Evolutionary conservation across 2,113 vertebrate species (phyloP).

Genomic region (Gyps fulvus): DNA sequence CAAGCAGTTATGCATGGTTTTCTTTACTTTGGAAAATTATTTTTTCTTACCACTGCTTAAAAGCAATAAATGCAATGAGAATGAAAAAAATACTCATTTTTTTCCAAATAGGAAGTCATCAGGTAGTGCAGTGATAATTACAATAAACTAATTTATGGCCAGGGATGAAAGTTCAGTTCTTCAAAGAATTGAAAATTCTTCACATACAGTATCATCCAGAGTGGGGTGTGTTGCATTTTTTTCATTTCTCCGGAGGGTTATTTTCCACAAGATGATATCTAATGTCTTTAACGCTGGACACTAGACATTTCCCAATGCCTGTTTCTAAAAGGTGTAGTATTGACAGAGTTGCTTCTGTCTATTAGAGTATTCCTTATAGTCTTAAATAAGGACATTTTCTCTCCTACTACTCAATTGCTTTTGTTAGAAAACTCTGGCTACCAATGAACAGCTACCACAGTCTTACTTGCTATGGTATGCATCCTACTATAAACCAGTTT

Average conservation of each 20-base stretch:
- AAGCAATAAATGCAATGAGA: background rate
- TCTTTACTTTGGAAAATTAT: slow-evolving; percentile 4
- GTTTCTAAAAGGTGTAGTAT: slow-evolving; percentile 46
- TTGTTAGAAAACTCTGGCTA: slow-evolving; percentile 59
- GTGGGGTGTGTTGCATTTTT: background rate
- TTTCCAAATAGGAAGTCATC: background rate
- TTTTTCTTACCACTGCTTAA: background rate
- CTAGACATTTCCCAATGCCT: background rate
- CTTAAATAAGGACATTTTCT: slow-evolving; percentile 32
- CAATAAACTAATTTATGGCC: background rate
- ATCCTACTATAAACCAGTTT: background rate
- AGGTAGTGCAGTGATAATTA: background rate
- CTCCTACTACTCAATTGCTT: slow-evolving; percentile 19
- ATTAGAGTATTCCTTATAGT: slow-evolving; percentile 43
- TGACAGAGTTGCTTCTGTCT: slow-evolving; percentile 51
- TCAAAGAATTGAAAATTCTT: background rate
- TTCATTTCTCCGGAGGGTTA: background rate
- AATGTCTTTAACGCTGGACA: background rate
- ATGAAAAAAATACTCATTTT: background rate
- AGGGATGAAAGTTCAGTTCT: background rate
- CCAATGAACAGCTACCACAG: slow-evolving; percentile 33
- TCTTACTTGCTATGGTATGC: background rate
- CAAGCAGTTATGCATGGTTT: background rate
- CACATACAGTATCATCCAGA: background rate
- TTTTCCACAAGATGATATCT: background rate